Percentiles rank a stretch among this genome's conserved stretches.
Conservation (phyloP, 2,113 vertebrate species). For the Candoia aspera region DNA sequence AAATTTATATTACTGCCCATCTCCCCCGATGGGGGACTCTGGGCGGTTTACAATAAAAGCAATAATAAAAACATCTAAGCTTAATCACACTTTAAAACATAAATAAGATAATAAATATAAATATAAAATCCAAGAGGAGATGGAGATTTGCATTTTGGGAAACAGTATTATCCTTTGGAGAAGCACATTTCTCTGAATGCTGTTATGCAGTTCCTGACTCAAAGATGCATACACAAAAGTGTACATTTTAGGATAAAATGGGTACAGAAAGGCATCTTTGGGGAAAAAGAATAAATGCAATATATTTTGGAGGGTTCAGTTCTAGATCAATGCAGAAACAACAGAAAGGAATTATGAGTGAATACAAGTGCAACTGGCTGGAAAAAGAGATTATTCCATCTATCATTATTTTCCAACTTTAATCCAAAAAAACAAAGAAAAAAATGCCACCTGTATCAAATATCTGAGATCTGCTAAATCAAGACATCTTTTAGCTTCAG, state of each 20-base stretch:
- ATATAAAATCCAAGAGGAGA: too few species aligned
- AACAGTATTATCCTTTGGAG: not conserved
- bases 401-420: not conserved
- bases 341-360: not conserved
- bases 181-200: not conserved
- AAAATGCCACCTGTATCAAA: not conserved
- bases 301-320: not conserved
- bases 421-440: not conserved
- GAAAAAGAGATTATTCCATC: not conserved
- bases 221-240: not conserved
- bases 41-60: too few species aligned
- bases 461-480: not conserved
- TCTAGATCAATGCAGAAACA: not conserved
- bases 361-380: not conserved
- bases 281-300: not conserved
- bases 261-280: not conserved
- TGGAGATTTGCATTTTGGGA: not conserved
- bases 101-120: too few species aligned
- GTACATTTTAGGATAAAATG: not conserved
- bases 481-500: not conserved
- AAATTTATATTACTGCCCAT: too few species aligned
- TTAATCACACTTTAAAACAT: too few species aligned
- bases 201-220: not conserved
- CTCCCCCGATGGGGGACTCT: too few species aligned
- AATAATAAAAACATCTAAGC: too few species aligned